Percentiles rank a stretch among this genome's conserved stretches.
Conservation (phyloP, 2,888 invertebrate species). For the Stenichneumon culpator region DNA sequence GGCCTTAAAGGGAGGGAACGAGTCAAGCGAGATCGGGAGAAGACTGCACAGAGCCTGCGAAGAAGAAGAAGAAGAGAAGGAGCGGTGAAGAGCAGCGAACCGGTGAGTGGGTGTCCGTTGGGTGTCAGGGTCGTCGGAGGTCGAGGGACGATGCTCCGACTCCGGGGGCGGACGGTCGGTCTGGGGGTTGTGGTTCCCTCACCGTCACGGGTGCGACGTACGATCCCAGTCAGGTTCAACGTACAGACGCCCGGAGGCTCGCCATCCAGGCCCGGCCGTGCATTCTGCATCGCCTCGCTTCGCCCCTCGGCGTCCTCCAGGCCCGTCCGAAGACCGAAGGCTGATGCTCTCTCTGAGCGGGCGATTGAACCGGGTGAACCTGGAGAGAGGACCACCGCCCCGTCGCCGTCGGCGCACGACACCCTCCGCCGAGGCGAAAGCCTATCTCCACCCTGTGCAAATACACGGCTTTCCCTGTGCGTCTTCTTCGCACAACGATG, state of each 20-base stretch:
- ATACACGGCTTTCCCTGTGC: not conserved
- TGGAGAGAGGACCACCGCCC: constrained; percentile 31
- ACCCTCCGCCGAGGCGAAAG: constrained; percentile 22
- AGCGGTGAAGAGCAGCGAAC: not conserved
- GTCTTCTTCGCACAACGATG: constrained; percentile 14
- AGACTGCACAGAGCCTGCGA: not conserved
- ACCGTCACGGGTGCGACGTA: constrained; percentile 63
- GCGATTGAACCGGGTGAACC: constrained; percentile 42
- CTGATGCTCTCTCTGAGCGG: constrained; percentile 37
- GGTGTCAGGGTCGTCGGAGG: constrained; percentile 57
- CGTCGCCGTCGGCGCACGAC: constrained; percentile 10
- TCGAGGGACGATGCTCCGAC: constrained; percentile 43
- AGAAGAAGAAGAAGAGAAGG: constrained; percentile 32
- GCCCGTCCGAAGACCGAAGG: constrained; percentile 32
- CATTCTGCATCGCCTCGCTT: constrained; percentile 45
- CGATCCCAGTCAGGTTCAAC: constrained; percentile 75
- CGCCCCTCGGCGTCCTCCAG: constrained; percentile 37
- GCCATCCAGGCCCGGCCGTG: constrained; percentile 44
- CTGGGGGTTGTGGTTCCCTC: constrained; percentile 3
- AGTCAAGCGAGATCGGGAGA: not conserved
- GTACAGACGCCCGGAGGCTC: constrained; percentile 72
- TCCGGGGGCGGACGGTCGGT: not conserved
- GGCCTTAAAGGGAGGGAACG: not conserved
- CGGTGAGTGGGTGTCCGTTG: constrained; percentile 27
- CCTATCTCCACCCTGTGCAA: not conserved